Base-by-base conservation (phyloP, 2,797 vertebrate genomes). In the Austrolebias charrua region DNA sequence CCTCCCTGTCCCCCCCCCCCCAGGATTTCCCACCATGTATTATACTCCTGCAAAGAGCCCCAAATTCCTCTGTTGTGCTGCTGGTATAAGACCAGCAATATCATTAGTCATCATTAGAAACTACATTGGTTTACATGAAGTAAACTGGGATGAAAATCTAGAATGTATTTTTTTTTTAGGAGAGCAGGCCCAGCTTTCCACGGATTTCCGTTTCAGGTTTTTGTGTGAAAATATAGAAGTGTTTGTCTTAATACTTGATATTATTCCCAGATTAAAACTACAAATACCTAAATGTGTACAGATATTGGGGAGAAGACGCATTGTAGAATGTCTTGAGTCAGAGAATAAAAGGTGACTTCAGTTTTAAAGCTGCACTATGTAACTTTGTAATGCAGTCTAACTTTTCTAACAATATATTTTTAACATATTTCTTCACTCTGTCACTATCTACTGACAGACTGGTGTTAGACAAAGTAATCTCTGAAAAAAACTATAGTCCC, bases 201-300 rank as follows among this genome's bases (percentile, higher is more conserved):
- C 56, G 67, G 38, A 52, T 54, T 47, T 69, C 38, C 55, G 20
- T 79, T 63, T 54, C 74, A n/a, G 44, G 59, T 69, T 43, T 76
- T n/a, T n/a, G n/a, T n/a, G 72, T 64, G 66, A 86, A 42, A 76
- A 33, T 33, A 33, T 33, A 33, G 7, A 33, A 24, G 3, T 24
- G 24, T 24, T 24, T 24, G 24, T 24, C 24, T 24, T 24, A 85
- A 91, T 84, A 82, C 82, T 52, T 68, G 50, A 61, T 67, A 49
- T 74, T 81, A 62, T 75, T 55, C 50, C 71, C 69, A 80, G 85
- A 90, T 90, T 89, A 87, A 68, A 69, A 69, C 35, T 58, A 63
- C 42, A 76, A 57, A 56, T 60, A 45, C 44, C 47, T 60, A 79
- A 76, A 75, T 79, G 83, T 86, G 80, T 66, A 0, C 63, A 74